phyloP scores from a whole-genome alignment of 2,113 vertebrate species.

The Pangasianodon hypophthalmus region DNA sequence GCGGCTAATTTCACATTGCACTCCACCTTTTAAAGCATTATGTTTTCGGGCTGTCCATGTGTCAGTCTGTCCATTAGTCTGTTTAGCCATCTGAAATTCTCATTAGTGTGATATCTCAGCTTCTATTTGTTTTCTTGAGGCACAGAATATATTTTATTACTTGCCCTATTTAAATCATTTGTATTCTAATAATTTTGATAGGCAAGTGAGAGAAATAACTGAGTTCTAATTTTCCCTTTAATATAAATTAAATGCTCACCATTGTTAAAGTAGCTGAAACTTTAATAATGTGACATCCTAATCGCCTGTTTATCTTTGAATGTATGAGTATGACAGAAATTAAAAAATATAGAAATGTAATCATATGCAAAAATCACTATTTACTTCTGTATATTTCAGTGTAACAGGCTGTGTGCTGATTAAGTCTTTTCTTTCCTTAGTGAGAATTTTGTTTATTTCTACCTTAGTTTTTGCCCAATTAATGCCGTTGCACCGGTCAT shows the following conservation, averaged over 20 bases:
- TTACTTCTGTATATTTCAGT: neutral
- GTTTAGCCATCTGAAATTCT: neutral
- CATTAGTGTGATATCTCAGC: neutral
- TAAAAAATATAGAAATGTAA: neutral
- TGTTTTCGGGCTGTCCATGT: neutral
- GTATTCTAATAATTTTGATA: neutral
- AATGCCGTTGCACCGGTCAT: conserved; percentile 13
- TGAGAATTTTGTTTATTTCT: neutral
- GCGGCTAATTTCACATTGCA: neutral
- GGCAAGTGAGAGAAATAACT: neutral
- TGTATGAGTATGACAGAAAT: neutral
- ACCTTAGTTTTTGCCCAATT: neutral
- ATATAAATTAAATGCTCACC: neutral
- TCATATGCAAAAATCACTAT: neutral
- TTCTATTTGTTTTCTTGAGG: neutral
- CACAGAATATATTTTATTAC: neutral
- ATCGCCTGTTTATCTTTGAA: neutral
- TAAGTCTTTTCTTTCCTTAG: neutral
- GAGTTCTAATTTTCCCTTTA: neutral
- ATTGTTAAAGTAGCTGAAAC: neutral
- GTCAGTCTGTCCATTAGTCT: neutral
- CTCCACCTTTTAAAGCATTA: neutral
- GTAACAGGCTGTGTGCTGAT: neutral
- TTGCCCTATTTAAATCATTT: neutral
- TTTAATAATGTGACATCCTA: neutral